Evolutionary conservation across 2,888 invertebrate genomes (phyloP), one percentile per base, ranked within the genome.

Genomic region (Pachymerium ferrugineum): DNA sequence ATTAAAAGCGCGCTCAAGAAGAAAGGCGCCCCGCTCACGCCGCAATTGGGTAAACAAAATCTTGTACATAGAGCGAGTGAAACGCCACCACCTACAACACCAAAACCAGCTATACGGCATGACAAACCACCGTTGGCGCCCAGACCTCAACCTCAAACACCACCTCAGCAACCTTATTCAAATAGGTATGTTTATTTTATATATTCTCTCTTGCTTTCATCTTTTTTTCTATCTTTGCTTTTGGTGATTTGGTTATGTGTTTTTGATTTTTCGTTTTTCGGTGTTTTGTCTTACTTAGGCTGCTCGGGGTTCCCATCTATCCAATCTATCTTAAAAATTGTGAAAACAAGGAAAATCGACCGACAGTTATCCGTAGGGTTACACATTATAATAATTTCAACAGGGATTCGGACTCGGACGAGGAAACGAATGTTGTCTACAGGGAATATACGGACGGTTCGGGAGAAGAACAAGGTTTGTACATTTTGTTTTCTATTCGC

Each of bases 1-100:
- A 88, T 94, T 76, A 95, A 95, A 84, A 94, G 94, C 72, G 95
- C 94, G 77, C 86, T 95, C 78, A 95, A 95, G 86, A 94, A 79
- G 67, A 73, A 70, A 70, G 38, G 70, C 67, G 68, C 35, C 8
- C 69, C 74, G 22, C 28, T 54, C 1, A 69, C 75, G n/a, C 76
- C 76, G 3, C 28, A 29, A 25, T 68, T 72, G 3, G 69, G 28
- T 5, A 6, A 4, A 19, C 22, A 3, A 28, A 14, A 67, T 28
- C 67, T 12, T 14, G 5, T 42, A n/a, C 16, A n/a, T 42, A 16
- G 12, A 14, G 16, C 14, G 42, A 29, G 47, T 2, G 12, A 47
- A 47, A 42, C 72, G 19, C 73, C 73, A 1, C 74, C 74, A 5
- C 71, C 74, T 31, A 74, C 71, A 1, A n/a, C 72, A n/a, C 74